phyloP scores from a whole-genome alignment of 2,797 vertebrate species.

The Rhodeus uyekii region DNA sequence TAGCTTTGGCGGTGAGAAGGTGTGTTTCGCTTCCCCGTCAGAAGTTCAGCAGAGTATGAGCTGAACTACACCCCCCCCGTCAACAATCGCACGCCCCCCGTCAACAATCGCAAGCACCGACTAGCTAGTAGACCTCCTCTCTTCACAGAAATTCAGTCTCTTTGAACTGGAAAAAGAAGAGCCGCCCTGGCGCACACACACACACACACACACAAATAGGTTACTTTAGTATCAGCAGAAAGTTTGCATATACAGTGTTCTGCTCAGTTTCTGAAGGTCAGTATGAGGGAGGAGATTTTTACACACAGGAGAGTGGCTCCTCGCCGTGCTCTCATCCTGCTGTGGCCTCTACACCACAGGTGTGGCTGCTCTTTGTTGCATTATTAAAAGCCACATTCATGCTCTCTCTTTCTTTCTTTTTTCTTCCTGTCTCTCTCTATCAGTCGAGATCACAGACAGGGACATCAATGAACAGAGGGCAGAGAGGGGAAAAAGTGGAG shows the following conservation, averaged over 20 bases:
- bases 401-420: slow-evolving; percentile 44
- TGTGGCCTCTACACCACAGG: slow-evolving; percentile 31
- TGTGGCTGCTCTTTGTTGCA: slow-evolving; percentile 49
- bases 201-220: too few species aligned
- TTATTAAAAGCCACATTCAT: slow-evolving; percentile 47
- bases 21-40: too few species aligned
- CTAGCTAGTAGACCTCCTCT: too few species aligned
- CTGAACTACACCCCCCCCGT: too few species aligned
- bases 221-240: background rate
- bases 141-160: too few species aligned
- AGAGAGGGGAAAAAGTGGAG: slow-evolving; percentile 20
- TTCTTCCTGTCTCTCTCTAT: slow-evolving; percentile 11
- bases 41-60: too few species aligned
- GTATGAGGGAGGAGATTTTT: slow-evolving; percentile 17
- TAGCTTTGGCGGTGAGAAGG: too few species aligned
- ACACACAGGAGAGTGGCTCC: slow-evolving; percentile 16
- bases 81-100: too few species aligned
- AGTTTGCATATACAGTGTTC: background rate
- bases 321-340: slow-evolving; percentile 15
- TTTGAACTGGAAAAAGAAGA: too few species aligned
- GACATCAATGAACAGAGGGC: slow-evolving; percentile 43
- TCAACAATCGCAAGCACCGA: too few species aligned
- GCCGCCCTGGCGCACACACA: too few species aligned
- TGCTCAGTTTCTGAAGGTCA: background rate
- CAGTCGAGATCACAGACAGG: slow-evolving; percentile 19